Evolutionary conservation across 2,888 invertebrate species (phyloP), one percentile per base, ranked within the genome.

Genomic region (Leptodirus hochenwartii): DNA sequence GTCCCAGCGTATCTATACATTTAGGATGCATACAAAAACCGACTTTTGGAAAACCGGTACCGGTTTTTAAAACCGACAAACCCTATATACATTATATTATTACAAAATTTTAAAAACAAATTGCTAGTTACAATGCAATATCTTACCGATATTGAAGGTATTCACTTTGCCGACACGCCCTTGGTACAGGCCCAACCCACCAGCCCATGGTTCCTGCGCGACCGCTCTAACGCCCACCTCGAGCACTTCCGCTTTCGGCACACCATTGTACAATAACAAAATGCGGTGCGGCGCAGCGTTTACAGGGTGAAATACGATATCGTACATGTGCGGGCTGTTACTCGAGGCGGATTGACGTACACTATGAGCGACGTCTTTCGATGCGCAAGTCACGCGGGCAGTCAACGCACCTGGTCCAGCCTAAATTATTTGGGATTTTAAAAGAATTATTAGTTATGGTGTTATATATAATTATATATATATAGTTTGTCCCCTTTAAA

Each of bases 71-170:
- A n/a, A n/a, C n/a, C n/a, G n/a, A n/a, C n/a, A n/a, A n/a, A n/a
- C n/a, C n/a, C n/a, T n/a, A n/a, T n/a, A n/a, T n/a, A n/a, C n/a
- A n/a, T n/a, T n/a, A n/a, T n/a, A n/a, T n/a, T n/a, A n/a, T n/a
- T n/a, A n/a, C n/a, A n/a, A n/a, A n/a, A n/a, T n/a, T n/a, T n/a
- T n/a, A n/a, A n/a, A n/a, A n/a, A n/a, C n/a, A n/a, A n/a, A n/a
- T n/a, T n/a, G n/a, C n/a, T n/a, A n/a, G n/a, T n/a, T n/a, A n/a
- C n/a, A n/a, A n/a, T n/a, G n/a, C n/a, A n/a, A n/a, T n/a, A n/a
- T n/a, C n/a, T n/a, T n/a, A n/a, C n/a, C 84, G 35, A 93, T 84
- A 26, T 81, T 75, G 58, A 91, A 90, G 0, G 78, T 78, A 1
- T 85, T 79, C 2, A 80, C 75, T 48, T 77, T 73, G 13, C 79